Conservation (phyloP, 2,888 invertebrate genomes). For the Iselma pallidipennis region DNA sequence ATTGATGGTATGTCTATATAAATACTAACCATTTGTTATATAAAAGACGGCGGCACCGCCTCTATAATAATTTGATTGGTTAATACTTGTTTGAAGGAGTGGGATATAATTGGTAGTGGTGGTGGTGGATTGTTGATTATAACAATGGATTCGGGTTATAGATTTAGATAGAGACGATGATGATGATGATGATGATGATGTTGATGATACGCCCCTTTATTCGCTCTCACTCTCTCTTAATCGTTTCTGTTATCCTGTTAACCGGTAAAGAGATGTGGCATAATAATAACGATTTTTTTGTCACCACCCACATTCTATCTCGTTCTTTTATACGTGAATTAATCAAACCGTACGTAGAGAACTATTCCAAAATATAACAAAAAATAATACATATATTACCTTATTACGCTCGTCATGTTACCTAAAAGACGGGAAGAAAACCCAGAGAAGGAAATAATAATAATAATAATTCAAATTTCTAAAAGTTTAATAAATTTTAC, state of each 20-base stretch:
- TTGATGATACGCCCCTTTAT: too few relatives aligned
- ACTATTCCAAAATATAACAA: too few relatives aligned
- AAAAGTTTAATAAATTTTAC: too few relatives aligned
- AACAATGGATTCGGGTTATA: background rate
- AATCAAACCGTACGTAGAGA: too few relatives aligned
- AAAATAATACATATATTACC: too few relatives aligned
- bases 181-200: constrained; percentile 5
- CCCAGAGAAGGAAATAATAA: too few relatives aligned
- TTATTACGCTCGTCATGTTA: too few relatives aligned
- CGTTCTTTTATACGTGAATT: background rate
- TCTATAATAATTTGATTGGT: constrained; percentile 25
- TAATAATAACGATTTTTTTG: constrained; percentile 38
- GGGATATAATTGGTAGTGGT: background rate
- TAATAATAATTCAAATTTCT: too few relatives aligned
- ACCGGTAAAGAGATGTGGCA: constrained; percentile 34
- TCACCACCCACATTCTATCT: constrained; percentile 11
- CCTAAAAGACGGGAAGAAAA: too few relatives aligned
- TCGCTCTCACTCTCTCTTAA: too few relatives aligned
- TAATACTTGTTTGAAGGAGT: background rate
- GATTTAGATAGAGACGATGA: constrained; percentile 4
- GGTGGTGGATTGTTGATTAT: background rate
- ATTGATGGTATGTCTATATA: constrained; percentile 48
- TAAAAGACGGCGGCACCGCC: constrained; percentile 9
- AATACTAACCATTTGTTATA: background rate
- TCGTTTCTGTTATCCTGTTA: constrained; percentile 39